Evolutionary conservation across 2,797 vertebrate species (phyloP), one percentile per base, ranked within the genome.

Genomic region (Poeciliopsis gracilis): DNA sequence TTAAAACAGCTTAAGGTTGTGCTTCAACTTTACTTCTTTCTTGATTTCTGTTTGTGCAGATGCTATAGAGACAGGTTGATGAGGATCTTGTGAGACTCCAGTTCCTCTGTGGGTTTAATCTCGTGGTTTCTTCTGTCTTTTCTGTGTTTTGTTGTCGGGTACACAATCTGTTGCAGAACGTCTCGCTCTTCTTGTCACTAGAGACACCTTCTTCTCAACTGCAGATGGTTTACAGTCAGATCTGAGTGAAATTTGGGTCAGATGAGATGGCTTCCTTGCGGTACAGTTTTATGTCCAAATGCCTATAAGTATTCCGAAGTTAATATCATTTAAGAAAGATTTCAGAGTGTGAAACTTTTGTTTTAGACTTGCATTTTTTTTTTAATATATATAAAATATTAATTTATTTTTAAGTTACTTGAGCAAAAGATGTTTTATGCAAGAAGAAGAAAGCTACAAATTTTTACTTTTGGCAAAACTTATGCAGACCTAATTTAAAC

Each of bases 241-340:
- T 13, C 53, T 51, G 25, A 72, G 12, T 49, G n/a, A 61, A 61
- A 81, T 63, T n/a, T 53, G 36, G 74, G 45, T 81, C 79, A 66
- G n/a, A 75, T 75, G 61, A 75, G 49, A 79, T 8, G 47, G 18
- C 18, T 76, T 18, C 30, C 41, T 72, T 43, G 41, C 41, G 5
- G 23, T 43, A 33, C 5, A 28, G 41, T 45, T 46, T n/a, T 30
- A 13, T 47, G 41, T 61, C n/a, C 5, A 53, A 75, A 38, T 41
- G 30, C 15, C 11, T 18, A 46, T 70, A 75, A 28, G n/a, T 4
- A 46, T 38, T 28, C 30, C 41, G 23, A 30, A 18, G 4, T 28
- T 5, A 33, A 38, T 70, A 23, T 59, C 47, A 28, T 81, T 73
- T 67, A 57, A 73, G 36, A 15, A 8, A 59, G 18, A 28, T 15